Evolutionary conservation across 2,113 vertebrate species (phyloP).

Genomic region (Megaleporinus macrocephalus): DNA sequence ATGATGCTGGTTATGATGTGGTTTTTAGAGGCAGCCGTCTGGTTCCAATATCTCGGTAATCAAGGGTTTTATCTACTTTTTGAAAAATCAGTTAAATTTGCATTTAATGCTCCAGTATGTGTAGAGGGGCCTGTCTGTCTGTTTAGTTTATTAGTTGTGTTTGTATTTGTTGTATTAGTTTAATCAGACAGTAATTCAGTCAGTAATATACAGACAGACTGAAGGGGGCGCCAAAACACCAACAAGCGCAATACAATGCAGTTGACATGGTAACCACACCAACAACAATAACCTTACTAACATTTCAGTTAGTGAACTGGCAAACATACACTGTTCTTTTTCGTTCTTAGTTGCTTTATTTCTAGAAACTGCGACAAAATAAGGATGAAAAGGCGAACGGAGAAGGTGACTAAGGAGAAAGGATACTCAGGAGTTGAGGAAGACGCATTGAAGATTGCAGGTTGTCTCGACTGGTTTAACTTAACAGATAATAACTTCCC

Average conservation of each 20-base stretch:
- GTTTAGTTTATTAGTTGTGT: too few species aligned
- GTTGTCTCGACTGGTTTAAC: slow-evolving; percentile 41
- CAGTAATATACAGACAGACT: not conserved
- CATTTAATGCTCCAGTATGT: too few species aligned
- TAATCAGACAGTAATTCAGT: too few species aligned
- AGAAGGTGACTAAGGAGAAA: slow-evolving; percentile 58
- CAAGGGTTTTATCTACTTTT: too few species aligned
- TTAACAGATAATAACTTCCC: not conserved
- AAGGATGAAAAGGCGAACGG: slow-evolving; percentile 64
- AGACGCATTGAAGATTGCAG: slow-evolving; percentile 52
- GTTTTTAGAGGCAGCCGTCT: too few species aligned
- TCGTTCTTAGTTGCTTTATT: not conserved
- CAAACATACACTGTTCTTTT: not conserved
- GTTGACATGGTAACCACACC: slow-evolving; percentile 18
- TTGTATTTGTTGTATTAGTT: too few species aligned
- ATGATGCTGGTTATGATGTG: too few species aligned
- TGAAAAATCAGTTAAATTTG: too few species aligned
- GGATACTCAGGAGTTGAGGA: slow-evolving; percentile 52
- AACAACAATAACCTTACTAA: not conserved
- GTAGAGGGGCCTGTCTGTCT: too few species aligned
- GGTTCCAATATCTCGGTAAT: too few species aligned
- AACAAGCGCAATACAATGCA: not conserved
- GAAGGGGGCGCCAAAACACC: slow-evolving; percentile 6
- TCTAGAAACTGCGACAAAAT: not conserved
- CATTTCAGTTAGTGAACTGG: too few species aligned